Conservation (phyloP, 2,888 invertebrate species). For the Papilio protenor region DNA sequence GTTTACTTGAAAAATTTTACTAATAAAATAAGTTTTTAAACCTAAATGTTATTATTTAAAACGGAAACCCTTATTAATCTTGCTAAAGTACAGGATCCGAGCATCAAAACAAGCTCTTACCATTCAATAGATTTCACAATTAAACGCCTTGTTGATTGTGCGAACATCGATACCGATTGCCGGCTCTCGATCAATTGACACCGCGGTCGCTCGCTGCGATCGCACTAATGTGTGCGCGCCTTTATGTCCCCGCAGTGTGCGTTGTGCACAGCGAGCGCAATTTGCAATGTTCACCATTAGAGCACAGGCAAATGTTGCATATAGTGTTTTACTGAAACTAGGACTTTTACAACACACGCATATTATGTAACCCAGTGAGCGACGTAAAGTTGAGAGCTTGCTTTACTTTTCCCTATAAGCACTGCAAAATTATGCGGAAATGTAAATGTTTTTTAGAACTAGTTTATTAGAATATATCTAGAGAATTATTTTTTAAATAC, state of each 20-base stretch:
- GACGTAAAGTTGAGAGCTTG: not conserved
- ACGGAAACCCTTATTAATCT: not conserved
- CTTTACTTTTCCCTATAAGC: not conserved
- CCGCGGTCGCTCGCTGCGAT: slow-evolving; percentile 13
- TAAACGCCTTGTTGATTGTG: slow-evolving; percentile 51
- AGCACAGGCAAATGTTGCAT: not conserved
- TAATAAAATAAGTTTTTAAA: not conserved
- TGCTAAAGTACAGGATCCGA: not conserved
- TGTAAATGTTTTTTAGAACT: not conserved
- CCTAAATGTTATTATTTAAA: not conserved
- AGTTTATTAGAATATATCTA: slow-evolving; percentile 3
- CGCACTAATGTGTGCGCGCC: slow-evolving; percentile 3
- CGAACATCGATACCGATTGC: slow-evolving; percentile 37
- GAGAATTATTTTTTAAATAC: not conserved
- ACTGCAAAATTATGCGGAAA: not conserved
- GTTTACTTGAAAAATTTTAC: not conserved
- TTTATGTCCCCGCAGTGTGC: not conserved
- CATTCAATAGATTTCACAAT: slow-evolving; percentile 47
- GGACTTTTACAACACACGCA: slow-evolving; percentile 6
- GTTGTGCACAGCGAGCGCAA: not conserved
- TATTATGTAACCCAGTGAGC: not conserved
- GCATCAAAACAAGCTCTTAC: not conserved
- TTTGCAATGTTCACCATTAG: slow-evolving; percentile 3
- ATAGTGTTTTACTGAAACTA: slow-evolving; percentile 7
- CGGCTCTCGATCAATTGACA: slow-evolving; percentile 31